Evolutionary conservation across 2,888 invertebrate species (phyloP).

Genomic region (Charanyca ferruginea): DNA sequence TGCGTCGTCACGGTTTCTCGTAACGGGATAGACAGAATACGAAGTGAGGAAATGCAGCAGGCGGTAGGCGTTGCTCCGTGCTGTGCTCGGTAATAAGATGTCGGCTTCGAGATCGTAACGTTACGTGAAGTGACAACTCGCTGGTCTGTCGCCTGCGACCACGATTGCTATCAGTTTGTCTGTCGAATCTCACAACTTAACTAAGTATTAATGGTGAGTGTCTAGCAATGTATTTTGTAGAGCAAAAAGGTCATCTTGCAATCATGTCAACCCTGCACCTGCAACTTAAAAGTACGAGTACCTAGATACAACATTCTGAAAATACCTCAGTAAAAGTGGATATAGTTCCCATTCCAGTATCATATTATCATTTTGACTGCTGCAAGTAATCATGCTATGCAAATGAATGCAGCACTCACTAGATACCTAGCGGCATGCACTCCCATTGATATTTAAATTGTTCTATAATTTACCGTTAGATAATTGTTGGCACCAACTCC

Average conservation of each 20-base stretch:
- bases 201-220: constrained; percentile 33
- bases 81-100: constrained; percentile 53
- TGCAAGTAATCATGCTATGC: constrained; percentile 33
- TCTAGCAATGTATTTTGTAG: constrained; percentile 11
- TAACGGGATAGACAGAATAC: constrained; percentile 58
- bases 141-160: constrained; percentile 34
- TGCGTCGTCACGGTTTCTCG: constrained; percentile 52
- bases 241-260: constrained; percentile 9
- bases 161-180: constrained; percentile 47
- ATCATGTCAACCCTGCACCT: too few relatives aligned
- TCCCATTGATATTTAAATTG: constrained; percentile 58
- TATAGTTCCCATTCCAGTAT: constrained; percentile 6
- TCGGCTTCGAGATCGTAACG: constrained; percentile 45
- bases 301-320: too few relatives aligned
- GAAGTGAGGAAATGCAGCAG: constrained; percentile 52
- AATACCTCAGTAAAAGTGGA: background rate
- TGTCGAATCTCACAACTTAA: constrained; percentile 47
- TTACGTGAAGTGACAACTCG: constrained; percentile 46
- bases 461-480: constrained; percentile 43
- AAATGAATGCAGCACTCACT: constrained; percentile 33
- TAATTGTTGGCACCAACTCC: constrained; percentile 38
- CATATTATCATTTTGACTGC: constrained; percentile 18
- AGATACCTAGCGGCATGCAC: constrained; percentile 43
- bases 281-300: background rate
- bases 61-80: constrained; percentile 31